These are phyloP conservation scores for Serinus canaria DNA, from an alignment of 2,113 vertebrate species.

Conservation along the genomic window DNA sequence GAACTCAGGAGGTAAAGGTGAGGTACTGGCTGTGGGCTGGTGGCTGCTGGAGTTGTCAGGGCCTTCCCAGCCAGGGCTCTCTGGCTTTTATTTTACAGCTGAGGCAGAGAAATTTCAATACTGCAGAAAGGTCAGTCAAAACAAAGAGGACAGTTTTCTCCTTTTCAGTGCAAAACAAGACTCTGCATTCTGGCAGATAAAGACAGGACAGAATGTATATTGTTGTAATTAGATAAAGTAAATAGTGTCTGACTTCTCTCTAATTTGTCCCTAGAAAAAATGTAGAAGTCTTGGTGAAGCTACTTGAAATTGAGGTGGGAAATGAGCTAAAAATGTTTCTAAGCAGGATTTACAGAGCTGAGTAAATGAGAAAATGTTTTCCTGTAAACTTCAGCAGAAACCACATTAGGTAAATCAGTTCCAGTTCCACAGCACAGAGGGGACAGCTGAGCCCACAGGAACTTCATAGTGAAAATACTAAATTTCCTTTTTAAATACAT, in stretches of 20 bases:
- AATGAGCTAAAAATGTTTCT: background rate
- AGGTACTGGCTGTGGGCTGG: background rate
- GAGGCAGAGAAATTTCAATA: background rate
- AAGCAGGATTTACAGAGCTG: background rate
- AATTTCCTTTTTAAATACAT: background rate
- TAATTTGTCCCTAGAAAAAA: background rate
- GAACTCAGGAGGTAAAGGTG: background rate
- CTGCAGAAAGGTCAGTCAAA: background rate
- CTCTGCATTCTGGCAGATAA: background rate
- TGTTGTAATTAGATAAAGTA: background rate
- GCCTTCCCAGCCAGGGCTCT: background rate
- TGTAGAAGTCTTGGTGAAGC: too few relatives aligned
- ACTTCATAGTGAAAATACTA: background rate
- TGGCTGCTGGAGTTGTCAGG: background rate
- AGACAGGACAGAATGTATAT: fast-evolving
- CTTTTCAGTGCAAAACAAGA: background rate
- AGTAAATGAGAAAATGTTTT: background rate
- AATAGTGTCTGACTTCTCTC: background rate
- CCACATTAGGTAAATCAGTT: background rate
- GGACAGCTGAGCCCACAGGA: background rate
- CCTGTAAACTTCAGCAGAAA: background rate
- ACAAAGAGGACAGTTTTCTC: background rate
- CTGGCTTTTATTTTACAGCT: background rate
- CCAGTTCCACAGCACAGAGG: background rate
- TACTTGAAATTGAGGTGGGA: background rate